phyloP scores from a whole-genome alignment of 1,140 invertebrate genomes.

The Zophobas atratus region DNA sequence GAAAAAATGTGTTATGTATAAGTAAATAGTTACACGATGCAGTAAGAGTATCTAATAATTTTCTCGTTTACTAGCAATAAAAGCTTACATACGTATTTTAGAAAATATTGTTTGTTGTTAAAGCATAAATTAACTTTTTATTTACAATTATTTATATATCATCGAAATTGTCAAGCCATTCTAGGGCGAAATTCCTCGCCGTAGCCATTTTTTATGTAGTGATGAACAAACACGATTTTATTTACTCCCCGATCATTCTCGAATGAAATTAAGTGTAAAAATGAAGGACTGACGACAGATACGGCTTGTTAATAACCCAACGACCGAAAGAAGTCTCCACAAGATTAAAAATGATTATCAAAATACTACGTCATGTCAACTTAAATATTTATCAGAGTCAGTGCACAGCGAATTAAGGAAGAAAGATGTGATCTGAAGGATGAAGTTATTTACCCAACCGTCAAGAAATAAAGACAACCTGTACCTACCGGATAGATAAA shows the following conservation, averaged over 20 bases:
- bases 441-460: constrained; percentile 41
- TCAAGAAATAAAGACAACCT: constrained; percentile 29
- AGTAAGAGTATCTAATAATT: too few species aligned
- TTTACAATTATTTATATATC: background rate
- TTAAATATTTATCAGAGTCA: constrained; percentile 35
- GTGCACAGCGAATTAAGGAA: constrained; percentile 22
- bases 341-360: constrained; percentile 48
- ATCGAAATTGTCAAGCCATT: background rate
- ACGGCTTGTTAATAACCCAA: constrained; percentile 48
- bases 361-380: constrained; percentile 47
- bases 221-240: constrained; percentile 36
- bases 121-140: background rate
- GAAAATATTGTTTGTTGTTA: too few species aligned
- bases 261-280: constrained; percentile 47
- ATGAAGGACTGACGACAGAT: constrained; percentile 48
- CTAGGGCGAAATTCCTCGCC: constrained; percentile 10
- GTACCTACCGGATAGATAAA: constrained; percentile 40
- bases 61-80: too few species aligned
- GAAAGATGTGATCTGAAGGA: background rate
- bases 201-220: constrained; percentile 5
- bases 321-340: constrained; percentile 44
- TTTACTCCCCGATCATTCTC: constrained; percentile 33
- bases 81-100: too few species aligned
- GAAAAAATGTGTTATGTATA: too few species aligned
- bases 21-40: too few species aligned